Base-by-base conservation (phyloP, 64 coral and sea anemone genomes). In the Porites australiensis region DNA sequence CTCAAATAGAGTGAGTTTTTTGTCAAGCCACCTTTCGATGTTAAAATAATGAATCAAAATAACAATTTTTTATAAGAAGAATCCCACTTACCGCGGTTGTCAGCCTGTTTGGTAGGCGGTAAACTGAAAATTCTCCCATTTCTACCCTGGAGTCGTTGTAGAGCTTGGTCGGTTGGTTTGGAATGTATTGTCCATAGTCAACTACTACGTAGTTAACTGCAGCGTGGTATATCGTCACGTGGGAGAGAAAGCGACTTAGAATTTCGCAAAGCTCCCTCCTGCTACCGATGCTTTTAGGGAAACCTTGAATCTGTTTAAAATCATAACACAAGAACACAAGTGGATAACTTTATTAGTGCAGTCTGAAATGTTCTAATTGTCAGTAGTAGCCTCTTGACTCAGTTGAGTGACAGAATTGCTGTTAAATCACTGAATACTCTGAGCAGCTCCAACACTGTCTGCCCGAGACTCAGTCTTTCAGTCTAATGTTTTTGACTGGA, bases 161-260 rank as follows among this genome's bases (percentile, higher is more conserved):
- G 10, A 79, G 52, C 14, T 79, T 79, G 37, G 77, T 79, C 6
- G 77, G 77, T 44, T 61, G 77, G 22, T 79, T 79, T 11, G 77
- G 54, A 8, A 79, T 58, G 77, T 79, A 58, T 6, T 58, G 10
- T 2, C 53, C 10, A 55, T 79, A 79, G 13, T 79, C 77, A 14
- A 55, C 5, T 5, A 44, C 3, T 2, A 61, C 12, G 8, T 79
- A 79, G n/a, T 79, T 79, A 16, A 79, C 77, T 2, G 77, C 5
- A 3, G 77, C 77, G 22, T 79, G 77, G 37, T 61, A 43, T 7
- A 79, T 79, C 4, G 77, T 79, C 77, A 79, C 9, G 55, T 79
- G 52, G 10, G 77, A 79, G 14, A 79, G n/a, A n/a, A 79, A 11
- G 1, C 77, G 77, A 5, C 21, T 60, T 3, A 79, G 12, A 44